Conservation (phyloP, 2,113 vertebrate genomes). For the Helogale parvula region DNA sequence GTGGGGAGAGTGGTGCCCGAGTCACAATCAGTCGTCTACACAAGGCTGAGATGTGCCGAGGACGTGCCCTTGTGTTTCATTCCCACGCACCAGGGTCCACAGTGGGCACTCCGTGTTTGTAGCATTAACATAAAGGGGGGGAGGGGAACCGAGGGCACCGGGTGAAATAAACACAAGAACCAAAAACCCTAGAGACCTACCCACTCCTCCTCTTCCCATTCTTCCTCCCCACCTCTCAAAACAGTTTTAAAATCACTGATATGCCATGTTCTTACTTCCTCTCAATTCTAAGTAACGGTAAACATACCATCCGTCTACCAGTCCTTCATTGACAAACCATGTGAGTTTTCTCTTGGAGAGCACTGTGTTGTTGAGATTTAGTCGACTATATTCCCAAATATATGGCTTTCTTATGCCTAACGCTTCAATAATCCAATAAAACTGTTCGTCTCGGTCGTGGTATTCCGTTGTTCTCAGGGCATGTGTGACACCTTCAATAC, state of each 20-base stretch:
- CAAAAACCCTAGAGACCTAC: not conserved
- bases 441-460: conserved; percentile 98
- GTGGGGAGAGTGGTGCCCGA: not conserved
- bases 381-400: conserved; percentile 97
- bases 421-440: conserved; percentile 96
- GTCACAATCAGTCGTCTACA: not conserved
- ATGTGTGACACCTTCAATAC: conserved; percentile 96
- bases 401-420: conserved; percentile 94
- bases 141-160: not conserved
- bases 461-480: conserved; percentile 98
- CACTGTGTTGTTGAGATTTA: conserved; percentile 99
- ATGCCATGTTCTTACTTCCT: not conserved
- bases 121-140: not conserved
- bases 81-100: not conserved
- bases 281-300: not conserved
- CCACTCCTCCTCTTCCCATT: not conserved
- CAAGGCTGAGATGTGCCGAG: not conserved
- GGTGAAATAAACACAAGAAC: not conserved
- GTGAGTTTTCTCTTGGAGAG: conserved; percentile 98
- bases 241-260: not conserved
- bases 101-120: not conserved
- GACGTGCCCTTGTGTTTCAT: not conserved
- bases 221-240: not conserved
- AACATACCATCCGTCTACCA: conserved; percentile 98
- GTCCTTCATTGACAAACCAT: conserved; percentile 98